Conservation (phyloP, 1,140 invertebrate species). For the Nylanderia fulva region DNA sequence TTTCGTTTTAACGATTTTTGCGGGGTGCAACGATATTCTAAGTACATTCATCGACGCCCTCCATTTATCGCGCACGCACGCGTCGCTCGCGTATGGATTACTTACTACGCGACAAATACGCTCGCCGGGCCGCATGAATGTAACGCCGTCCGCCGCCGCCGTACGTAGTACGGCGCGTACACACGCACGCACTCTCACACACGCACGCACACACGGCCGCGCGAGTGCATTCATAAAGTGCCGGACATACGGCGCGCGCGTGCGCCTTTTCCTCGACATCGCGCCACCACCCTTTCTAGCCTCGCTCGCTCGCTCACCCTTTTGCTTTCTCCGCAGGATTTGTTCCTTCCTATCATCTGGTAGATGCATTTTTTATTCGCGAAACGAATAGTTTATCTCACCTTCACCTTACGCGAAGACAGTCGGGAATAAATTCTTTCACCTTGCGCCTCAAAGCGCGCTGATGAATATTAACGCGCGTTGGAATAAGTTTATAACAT, state of each 20-base stretch:
- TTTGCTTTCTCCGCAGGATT: background rate
- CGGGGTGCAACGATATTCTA: conserved; percentile 30
- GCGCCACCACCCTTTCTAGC: conserved; percentile 62
- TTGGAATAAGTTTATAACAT: no score
- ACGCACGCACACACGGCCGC: conserved; percentile 58
- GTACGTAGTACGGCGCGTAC: conserved; percentile 57
- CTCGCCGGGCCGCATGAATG: conserved; percentile 71
- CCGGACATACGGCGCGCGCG: conserved; percentile 77
- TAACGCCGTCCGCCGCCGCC: conserved; percentile 61
- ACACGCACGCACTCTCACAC: conserved; percentile 8
- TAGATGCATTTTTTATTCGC: background rate
- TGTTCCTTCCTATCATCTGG: no score
- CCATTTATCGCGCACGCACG: conserved; percentile 52
- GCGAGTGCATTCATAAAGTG: conserved; percentile 80
- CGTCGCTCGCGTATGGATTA: conserved; percentile 53
- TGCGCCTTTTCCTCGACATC: conserved; percentile 72
- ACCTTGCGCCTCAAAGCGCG: no score
- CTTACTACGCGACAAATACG: conserved; percentile 70
- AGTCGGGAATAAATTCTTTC: background rate
- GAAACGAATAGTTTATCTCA: background rate
- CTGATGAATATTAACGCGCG: no score
- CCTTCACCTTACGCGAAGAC: no score
- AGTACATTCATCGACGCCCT: conserved; percentile 65
- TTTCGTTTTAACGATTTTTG: conserved; percentile 64
- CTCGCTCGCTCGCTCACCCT: conserved; percentile 49